Base-by-base conservation (phyloP, 2,888 invertebrate genomes). In the Apoderus coryli region DNA sequence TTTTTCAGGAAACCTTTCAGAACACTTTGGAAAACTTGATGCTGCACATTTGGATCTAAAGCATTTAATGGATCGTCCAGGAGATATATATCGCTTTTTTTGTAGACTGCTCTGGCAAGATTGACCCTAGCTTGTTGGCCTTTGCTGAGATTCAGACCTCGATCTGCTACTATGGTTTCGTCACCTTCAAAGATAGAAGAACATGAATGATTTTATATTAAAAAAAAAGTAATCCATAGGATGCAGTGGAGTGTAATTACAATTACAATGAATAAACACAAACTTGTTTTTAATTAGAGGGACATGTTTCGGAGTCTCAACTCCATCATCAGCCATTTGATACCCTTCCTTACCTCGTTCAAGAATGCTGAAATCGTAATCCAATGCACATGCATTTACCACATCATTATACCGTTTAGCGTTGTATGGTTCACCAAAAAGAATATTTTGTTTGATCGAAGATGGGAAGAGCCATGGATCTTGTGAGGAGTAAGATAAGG, bases 91-190 rank as follows among this genome's bases (percentile, higher is more conserved):
- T 84, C 80, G 2, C 79, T 77, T 40, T 77, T 69, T 44, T 68
- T 69, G 48, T 82, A 84, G 25, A 82, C 58, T 2, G 78, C 72
- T 47, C 82, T 63, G 0, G 79, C 81, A 27, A 88, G 59, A 53
- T 78, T 80, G 15, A 88, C 69, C 39, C 86, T 40, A 4, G 84
- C 81, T 52, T 73, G 72, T 57, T 86, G 86, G 6, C 85, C 85
- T n/a, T 84, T 84, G 22, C 81, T 82, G 9, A 88, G 57, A 14
- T 76, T 74, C 1, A 76, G 68, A 4, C 86, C 86, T 27, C 78
- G 65, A 46, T 88, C 85, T 4, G 84, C 84, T 2, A 86, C 76
- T 31, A 79, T 54, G 0, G 81, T 81, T 43, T 67, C 57, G 49
- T 86, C 86, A n/a, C 79, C 78, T 37, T 7, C 6, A 19, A 19